A percentile compares a stretch with the other conserved stretches of the same genome.
phyloP scores from a whole-genome alignment of 1,140 invertebrate genomes.

The Arion vulgaris region DNA sequence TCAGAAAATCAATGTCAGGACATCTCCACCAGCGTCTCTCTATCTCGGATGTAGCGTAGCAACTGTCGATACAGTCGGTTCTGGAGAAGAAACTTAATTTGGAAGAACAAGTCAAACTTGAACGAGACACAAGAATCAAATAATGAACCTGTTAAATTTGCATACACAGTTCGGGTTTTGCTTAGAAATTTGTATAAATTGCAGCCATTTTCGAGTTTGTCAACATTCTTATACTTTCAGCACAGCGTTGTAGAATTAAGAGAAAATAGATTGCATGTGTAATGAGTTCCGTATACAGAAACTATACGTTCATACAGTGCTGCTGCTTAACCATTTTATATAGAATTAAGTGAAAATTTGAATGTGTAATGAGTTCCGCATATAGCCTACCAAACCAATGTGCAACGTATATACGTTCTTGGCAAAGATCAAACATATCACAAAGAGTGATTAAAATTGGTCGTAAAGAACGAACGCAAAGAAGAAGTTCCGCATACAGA shows the following conservation, averaged over 20 bases:
- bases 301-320: too few species aligned
- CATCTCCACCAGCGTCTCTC: background rate
- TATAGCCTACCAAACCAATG: too few species aligned
- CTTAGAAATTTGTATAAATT: background rate
- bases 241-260: background rate
- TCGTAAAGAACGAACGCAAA: too few species aligned
- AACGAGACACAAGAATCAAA: background rate
- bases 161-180: background rate
- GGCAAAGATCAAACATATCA: too few species aligned
- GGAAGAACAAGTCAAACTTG: background rate
- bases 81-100: background rate
- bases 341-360: background rate
- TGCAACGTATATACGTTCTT: too few species aligned
- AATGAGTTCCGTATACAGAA: background rate
- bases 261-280: background rate
- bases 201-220: background rate
- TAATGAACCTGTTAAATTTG: slow-evolving; percentile 4
- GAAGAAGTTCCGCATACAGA: background rate
- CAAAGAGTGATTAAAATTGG: too few species aligned
- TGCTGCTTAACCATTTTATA: too few species aligned
- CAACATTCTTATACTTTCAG: background rate
- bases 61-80: background rate
- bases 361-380: background rate
- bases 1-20: background rate
- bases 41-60: background rate